Evolutionary conservation across 2,888 invertebrate species (phyloP), one percentile per base, ranked within the genome.

Genomic region (Druceiella hillmani): DNA sequence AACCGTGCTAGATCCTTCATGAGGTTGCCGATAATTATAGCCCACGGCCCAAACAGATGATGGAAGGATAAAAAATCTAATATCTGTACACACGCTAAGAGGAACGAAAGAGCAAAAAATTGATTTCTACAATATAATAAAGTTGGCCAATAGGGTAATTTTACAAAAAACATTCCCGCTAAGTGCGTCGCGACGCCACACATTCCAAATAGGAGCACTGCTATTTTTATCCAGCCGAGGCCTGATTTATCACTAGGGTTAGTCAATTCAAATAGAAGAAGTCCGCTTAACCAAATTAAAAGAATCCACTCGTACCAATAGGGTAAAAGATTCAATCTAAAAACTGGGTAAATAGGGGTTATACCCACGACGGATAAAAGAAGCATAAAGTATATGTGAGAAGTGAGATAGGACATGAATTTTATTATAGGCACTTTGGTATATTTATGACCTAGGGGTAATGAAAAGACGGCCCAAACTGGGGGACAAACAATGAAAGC

Each of bases 1-100:
- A 99, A 99, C 57, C 94, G 76, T n/a, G 90, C 90, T 51, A 95
- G 74, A 64, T 95, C 94, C 62, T 91, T 91, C 80, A 91, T 85
- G 38, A 91, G 73, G 63, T 91, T 89, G 13, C 97, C 90, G 56
- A 99, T 99, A 61, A 99, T 99, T 58, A 99, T 99, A 17, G 98
- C 98, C 99, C 99, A 99, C 0, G 99, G 99, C 30, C 99, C 99
- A 61, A 99, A 99, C 12, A 99, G 76, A 66, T 99, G 94, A 65
- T 99, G 99, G 62, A 99, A 99, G 14, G 97, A 97, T 32, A 99
- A 73, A 63, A 99, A 99, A 71, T 94, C 93, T 56, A 98, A 74
- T 55, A 98, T 91, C 69, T 98, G 95, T 32, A 99, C 94, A 68
- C 98, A 99, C 37, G 95, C 94, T 53, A 97, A 74, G 43, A 99